A percentile compares a stretch with the other conserved stretches of the same genome.
Conservation (phyloP, 2,797 vertebrate species). For the Sebastiscus tertius region DNA sequence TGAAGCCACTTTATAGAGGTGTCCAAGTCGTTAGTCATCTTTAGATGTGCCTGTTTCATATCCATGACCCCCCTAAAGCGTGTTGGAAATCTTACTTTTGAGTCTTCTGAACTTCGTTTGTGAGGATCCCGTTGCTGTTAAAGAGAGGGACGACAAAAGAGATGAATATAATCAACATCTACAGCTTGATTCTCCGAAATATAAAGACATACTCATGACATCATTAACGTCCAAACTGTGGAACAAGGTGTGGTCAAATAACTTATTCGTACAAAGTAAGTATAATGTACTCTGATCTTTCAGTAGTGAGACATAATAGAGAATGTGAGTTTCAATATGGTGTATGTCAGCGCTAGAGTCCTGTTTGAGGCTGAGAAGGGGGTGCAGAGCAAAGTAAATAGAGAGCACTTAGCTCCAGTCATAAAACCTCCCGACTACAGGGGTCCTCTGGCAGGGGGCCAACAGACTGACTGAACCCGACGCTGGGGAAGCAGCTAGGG, state of each 20-base stretch:
- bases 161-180: not conserved
- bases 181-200: not conserved
- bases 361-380: conserved; percentile 11
- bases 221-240: not conserved
- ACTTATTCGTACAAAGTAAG: not conserved
- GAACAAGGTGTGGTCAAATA: not conserved
- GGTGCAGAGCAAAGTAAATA: conserved; percentile 57
- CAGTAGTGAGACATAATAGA: not conserved
- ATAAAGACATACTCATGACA: not conserved
- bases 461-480: conserved; percentile 25
- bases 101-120: conserved; percentile 83
- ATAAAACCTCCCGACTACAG: conserved; percentile 56
- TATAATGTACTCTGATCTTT: not conserved
- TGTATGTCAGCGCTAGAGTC: conserved; percentile 26
- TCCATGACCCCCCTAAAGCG: not conserved
- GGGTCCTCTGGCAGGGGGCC: conserved; percentile 33
- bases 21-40: not conserved
- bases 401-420: conserved; percentile 57
- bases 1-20: not conserved
- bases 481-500: conserved; percentile 1
- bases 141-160: conserved; percentile 37
- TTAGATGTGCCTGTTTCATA: not conserved
- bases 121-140: conserved; percentile 84
- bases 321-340: conserved; percentile 11
- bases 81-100: conserved; percentile 80